Conservation (phyloP, 2,113 vertebrate species). For the Dromaius novaehollandiae region DNA sequence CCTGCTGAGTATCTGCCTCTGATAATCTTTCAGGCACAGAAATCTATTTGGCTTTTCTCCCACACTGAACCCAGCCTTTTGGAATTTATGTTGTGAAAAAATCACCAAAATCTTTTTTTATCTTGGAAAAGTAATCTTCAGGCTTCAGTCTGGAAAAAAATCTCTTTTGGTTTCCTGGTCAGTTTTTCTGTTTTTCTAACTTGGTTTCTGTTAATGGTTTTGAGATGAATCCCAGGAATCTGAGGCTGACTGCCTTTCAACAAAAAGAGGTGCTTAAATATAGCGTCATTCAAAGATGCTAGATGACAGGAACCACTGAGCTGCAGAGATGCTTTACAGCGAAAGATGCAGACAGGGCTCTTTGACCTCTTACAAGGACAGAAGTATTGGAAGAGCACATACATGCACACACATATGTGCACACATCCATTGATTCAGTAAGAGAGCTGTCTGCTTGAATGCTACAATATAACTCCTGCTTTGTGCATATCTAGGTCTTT, state of each 20-base stretch:
- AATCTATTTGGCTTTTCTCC: neutral
- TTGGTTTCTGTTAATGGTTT: conserved; percentile 62
- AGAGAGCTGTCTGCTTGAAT: neutral
- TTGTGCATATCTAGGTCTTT: neutral
- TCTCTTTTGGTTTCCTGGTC: conserved; percentile 49
- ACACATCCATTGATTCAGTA: rapidly evolving
- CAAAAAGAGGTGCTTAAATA: neutral
- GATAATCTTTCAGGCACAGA: neutral
- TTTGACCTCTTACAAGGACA: neutral
- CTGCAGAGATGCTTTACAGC: neutral
- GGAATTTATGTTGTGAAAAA: neutral
- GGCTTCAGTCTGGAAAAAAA: neutral
- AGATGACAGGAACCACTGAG: neutral
- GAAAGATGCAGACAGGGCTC: neutral
- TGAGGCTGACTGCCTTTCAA: conserved; percentile 8
- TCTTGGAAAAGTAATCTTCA: conserved; percentile 20
- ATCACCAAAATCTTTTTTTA: neutral
- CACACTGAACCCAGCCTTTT: neutral
- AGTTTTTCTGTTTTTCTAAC: conserved; percentile 61
- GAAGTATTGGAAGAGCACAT: neutral
- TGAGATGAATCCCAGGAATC: conserved; percentile 64
- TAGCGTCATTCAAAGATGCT: neutral
- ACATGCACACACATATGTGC: too few relatives aligned
- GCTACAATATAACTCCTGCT: neutral
- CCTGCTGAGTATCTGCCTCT: neutral